Conservation (phyloP, 1,140 invertebrate genomes). For the Drosophila prosaltans region DNA sequence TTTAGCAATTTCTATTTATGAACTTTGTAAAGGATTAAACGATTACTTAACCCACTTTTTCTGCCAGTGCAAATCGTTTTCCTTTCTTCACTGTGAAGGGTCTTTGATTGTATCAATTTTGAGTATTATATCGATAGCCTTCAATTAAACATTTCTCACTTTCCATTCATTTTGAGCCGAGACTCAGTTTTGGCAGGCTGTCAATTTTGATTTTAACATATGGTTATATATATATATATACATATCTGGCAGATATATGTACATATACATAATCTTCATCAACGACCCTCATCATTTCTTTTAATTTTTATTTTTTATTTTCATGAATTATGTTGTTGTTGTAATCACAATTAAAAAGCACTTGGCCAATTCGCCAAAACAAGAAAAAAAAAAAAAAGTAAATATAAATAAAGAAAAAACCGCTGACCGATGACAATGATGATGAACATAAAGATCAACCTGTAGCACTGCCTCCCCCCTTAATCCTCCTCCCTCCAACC, state of each 20-base stretch:
- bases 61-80: not conserved
- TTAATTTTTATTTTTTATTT: constrained; percentile 12
- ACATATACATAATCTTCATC: not conserved
- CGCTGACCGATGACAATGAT: constrained; percentile 28
- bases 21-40: no score
- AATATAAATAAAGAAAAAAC: constrained; percentile 1
- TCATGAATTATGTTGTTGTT: constrained; percentile 36
- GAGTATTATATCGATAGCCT: constrained; percentile 2
- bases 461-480: not conserved
- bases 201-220: constrained; percentile 24
- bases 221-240: not conserved
- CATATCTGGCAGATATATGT: not conserved
- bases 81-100: not conserved
- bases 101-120: not conserved
- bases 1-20: no score
- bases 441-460: constrained; percentile 13
- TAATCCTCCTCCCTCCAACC: not conserved
- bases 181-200: constrained; percentile 5
- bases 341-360: constrained; percentile 74
- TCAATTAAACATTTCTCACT: constrained; percentile 5
- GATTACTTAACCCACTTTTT: no score
- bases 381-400: constrained; percentile 5
- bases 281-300: constrained; percentile 27
- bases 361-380: constrained; percentile 60
- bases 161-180: constrained; percentile 3